These are phyloP conservation scores for Agapetus fuscipes DNA, from an alignment of 2,888 invertebrate species.

Conservation along the genomic window DNA sequence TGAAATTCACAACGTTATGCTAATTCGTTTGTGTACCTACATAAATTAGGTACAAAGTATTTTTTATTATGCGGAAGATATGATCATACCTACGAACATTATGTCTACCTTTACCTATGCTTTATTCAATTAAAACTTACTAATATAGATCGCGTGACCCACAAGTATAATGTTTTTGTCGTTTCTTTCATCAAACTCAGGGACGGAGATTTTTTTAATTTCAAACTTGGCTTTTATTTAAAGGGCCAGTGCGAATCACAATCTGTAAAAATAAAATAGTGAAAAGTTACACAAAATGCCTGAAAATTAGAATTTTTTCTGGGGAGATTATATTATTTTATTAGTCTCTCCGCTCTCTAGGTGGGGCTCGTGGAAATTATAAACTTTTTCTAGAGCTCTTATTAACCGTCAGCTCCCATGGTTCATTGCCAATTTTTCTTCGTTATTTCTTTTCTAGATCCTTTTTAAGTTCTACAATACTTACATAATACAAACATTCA, in stretches of 20 bases:
- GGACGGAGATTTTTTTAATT: conserved; percentile 9
- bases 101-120: no score
- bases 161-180: conserved; percentile 10
- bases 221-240: neutral
- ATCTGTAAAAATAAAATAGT: neutral
- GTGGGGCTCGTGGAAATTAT: no score
- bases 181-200: conserved; percentile 12
- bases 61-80: neutral
- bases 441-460: no score
- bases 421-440: no score
- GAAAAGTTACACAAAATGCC: neutral
- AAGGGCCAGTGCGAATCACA: neutral
- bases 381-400: no score
- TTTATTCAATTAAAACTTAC: conserved; percentile 21
- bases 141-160: conserved; percentile 20
- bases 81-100: no score
- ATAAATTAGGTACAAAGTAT: neutral
- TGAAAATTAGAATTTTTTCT: neutral
- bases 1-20: no score
- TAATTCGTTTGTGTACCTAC: neutral
- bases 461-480: no score
- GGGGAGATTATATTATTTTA: no score
- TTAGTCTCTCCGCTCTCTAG: no score
- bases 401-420: no score
- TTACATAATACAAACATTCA: no score